Evolutionary conservation across 37 sponge, comb jelly and placozoan species (phyloP), one percentile per base, ranked within the genome.

Genomic region (Cliona cf. orientalis): DNA sequence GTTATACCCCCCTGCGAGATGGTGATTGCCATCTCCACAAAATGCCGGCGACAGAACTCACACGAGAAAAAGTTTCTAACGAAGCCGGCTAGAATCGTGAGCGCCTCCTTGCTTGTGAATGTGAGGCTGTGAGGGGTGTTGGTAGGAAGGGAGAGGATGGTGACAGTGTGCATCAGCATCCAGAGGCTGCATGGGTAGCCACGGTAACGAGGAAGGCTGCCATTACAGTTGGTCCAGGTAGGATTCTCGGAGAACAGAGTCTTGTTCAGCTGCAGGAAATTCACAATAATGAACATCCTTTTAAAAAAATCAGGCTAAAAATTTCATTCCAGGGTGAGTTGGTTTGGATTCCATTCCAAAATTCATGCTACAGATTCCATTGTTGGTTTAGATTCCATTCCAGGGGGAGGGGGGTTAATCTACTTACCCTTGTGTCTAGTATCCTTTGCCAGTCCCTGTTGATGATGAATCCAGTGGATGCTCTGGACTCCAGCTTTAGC

Each of bases 161-260:
- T 89, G 38, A 84, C 57, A 22, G 97, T 84, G 77, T 98, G 99
- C 69, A 91, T 77, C 23, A 98, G 88, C 59, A 80, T 91, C 99
- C 99, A 98, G 53, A 98, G 58, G 14, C 90, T 87, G 71, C 99
- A 98, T 58, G 97, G 89, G 71, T 91, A 98, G 35, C 99, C 99
- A 29, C 98, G 84, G 23, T 78, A 58, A 36, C 88, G 80, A 43
- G 91, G 84, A 33, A 59, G 70, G 71, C 90, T 90, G 0, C 98
- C 96, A 29, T 62, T 67, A 63, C 98, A 98, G 19, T 74, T 84
- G n/a, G 58, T 43, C 94, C 97, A 96, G 39, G 33, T n/a, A 0
- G 90, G 87, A 4, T 78, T 41, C 3, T 23, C 17, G 29, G 96
- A 90, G 35, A 94, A 87, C 28, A 83, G 39, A 6, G 9, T 41